phyloP scores from a whole-genome alignment of 2,888 invertebrate genomes.

The Tinea trinotella region DNA sequence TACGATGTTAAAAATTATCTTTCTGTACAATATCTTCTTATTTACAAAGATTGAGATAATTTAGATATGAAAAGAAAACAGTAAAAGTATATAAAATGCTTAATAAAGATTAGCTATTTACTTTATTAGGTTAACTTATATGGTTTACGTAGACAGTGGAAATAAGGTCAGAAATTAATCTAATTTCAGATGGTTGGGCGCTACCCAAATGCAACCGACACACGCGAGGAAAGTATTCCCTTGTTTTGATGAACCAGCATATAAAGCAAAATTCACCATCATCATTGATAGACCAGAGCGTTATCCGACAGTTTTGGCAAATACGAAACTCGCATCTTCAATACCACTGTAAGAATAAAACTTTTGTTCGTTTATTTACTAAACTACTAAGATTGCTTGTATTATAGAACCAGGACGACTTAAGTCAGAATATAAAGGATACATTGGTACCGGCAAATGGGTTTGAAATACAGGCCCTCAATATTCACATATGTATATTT shows the following conservation, averaged over 20 bases:
- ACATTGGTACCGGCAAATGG: too few species aligned
- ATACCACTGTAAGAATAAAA: constrained; percentile 39
- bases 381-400: too few species aligned
- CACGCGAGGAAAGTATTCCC: constrained; percentile 83
- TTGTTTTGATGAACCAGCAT: constrained; percentile 77
- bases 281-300: constrained; percentile 47
- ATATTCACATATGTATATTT: too few species aligned
- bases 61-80: constrained; percentile 14
- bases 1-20: background rate
- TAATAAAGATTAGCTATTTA: background rate
- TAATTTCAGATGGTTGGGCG: constrained; percentile 71
- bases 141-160: background rate
- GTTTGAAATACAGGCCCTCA: too few species aligned
- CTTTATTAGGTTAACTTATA: constrained; percentile 1
- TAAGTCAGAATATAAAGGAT: too few species aligned
- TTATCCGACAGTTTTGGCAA: constrained; percentile 44
- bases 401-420: too few species aligned
- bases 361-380: too few species aligned
- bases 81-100: constrained; percentile 17
- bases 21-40: background rate
- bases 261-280: constrained; percentile 63
- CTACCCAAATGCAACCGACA: constrained; percentile 80
- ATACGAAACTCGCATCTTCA: constrained; percentile 39
- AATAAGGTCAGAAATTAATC: constrained; percentile 8
- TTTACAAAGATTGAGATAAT: constrained; percentile 1